Evolutionary conservation across 2,113 vertebrate genomes (phyloP).

Genomic region (Anarhynchus alexandrinus): DNA sequence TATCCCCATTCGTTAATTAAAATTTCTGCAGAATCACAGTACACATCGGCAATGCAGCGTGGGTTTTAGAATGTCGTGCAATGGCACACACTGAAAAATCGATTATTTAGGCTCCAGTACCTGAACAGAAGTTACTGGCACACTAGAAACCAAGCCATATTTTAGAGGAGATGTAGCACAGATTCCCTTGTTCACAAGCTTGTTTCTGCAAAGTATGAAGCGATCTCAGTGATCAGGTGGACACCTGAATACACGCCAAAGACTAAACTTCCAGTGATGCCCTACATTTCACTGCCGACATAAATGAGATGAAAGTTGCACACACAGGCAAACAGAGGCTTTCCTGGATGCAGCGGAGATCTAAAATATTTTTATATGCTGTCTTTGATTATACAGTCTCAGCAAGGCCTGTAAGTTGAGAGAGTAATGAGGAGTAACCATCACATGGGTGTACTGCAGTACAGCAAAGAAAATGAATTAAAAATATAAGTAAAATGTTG

Average conservation of each 20-base stretch:
- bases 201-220: background rate
- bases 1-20: background rate
- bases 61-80: background rate
- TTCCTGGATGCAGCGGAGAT: background rate
- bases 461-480: background rate
- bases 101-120: constrained; percentile 1
- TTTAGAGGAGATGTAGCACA: background rate
- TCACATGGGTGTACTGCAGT: background rate
- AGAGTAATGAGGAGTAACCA: background rate
- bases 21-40: background rate
- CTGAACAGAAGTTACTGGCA: background rate
- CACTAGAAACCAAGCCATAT: background rate
- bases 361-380: background rate
- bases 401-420: background rate
- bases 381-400: background rate
- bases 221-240: background rate
- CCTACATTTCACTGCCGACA: background rate
- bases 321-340: background rate
- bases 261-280: background rate
- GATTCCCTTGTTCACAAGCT: background rate
- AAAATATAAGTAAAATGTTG: background rate
- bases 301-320: background rate
- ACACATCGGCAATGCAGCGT: fast-evolving
- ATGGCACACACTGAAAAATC: background rate
- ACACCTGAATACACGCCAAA: background rate